phyloP scores from a whole-genome alignment of 1,140 invertebrate genomes.

The Habropoda laboriosa region DNA sequence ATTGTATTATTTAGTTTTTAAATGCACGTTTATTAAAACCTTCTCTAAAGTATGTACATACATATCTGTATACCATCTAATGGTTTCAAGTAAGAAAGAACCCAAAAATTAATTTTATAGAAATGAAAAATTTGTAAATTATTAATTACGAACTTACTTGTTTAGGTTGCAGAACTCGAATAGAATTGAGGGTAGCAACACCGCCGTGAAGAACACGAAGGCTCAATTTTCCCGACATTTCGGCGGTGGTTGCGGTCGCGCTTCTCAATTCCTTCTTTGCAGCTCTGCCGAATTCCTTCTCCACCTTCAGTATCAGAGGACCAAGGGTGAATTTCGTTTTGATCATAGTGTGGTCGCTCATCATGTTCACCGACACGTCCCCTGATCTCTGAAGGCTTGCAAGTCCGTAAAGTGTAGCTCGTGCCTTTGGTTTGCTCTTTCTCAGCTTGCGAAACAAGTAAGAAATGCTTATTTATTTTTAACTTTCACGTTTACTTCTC shows the following conservation, averaged over 20 bases:
- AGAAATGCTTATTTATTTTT: not conserved
- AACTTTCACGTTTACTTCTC: no score
- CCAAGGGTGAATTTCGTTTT: constrained; percentile 91
- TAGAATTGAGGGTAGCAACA: constrained; percentile 89
- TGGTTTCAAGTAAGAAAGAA: no score
- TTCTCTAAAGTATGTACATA: no score
- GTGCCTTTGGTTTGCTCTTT: constrained; percentile 85
- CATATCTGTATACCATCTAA: no score
- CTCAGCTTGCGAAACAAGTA: constrained; percentile 56
- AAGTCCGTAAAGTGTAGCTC: constrained; percentile 90
- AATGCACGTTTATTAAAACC: no score
- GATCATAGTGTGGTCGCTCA: constrained; percentile 89
- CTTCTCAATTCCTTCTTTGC: constrained; percentile 89
- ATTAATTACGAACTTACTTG: constrained; percentile 84
- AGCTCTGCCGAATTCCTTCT: constrained; percentile 91
- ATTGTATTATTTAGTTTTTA: no score
- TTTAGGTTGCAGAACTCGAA: constrained; percentile 91
- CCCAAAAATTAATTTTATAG: no score
- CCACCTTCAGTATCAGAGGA: constrained; percentile 89
- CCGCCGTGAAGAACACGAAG: constrained; percentile 89
- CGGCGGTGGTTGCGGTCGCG: constrained; percentile 91
- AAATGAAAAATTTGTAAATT: no score
- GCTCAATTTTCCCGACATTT: constrained; percentile 91
- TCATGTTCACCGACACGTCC: constrained; percentile 90
- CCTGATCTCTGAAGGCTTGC: constrained; percentile 88